Evolutionary conservation across 2,797 vertebrate genomes (phyloP), one percentile per base, ranked within the genome.

Genomic region (Siniperca undulata): DNA sequence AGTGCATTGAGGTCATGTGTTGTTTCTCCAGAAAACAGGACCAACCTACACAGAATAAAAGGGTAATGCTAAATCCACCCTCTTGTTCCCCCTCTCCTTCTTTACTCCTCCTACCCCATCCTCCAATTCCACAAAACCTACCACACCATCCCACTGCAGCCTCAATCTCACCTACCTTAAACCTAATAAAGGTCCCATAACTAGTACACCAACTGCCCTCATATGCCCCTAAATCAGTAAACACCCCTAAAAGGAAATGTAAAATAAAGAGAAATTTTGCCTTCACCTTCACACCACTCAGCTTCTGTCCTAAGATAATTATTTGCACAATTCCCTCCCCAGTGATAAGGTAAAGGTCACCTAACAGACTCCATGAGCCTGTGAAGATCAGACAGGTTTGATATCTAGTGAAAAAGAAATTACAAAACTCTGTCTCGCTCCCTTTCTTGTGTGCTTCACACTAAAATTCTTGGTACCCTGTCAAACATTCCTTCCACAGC

Each of bases 401-500:
- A 52, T 74, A 64, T 88, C n/a, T 27, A 40, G n/a, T 53, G 13
- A 22, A 56, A 78, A 66, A 53, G 2, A 59, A 42, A 68, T 36
- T 10, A 34, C 16, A 22, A 66, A 78, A 71, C 48, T 34, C n/a
- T 34, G 38, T 71, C 68, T 56, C 24, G 12, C 50, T 78, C 22
- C 16, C 24, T 69, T 1, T 36, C 16, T 40, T 17, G 2, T 72
- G 55, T n/a, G 12, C 68, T 81, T 82, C 72, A 58, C 53, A 56
- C 24, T 44, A 58, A 83, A 72, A 82, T 69, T 71, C 30, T 74
- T 84, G 64, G 40, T 62, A 60, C 16, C 22, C 62, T 44, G 56
- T 84, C 66, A 87, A 75, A 84, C 61, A 85, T 88, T 84, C 70
- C 71, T 82, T 85, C 30, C 42, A 53, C 67, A 83, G 69, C 59